Evolutionary conservation across 2,113 vertebrate genomes (phyloP), one percentile per base, ranked within the genome.

Genomic region (Oryzias celebensis): DNA sequence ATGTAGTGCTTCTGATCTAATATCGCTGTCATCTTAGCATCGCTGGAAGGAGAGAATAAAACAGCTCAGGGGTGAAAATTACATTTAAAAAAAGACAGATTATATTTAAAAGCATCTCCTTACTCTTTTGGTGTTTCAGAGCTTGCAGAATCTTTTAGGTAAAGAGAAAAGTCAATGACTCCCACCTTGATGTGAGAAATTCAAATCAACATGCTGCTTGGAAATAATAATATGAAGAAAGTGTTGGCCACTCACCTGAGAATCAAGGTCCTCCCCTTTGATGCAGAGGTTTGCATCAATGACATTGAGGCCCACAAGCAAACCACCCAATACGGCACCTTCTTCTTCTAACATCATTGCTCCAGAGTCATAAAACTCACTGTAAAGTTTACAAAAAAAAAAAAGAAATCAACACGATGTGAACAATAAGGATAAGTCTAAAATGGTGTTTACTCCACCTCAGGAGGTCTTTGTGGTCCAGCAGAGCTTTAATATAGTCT

Each of bases 1-100:
- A 98, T 95, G 31, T 99, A 99, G 87, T 99, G 96, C 85, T 99
- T 99, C 87, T 99, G 97, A 85, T 99, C 97, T 51, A 98, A 92
- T 69, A 98, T 95, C 80, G 93, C 94, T 2, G 95, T 97, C 84
- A 98, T 95, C 78, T 94, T 96, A 60, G 89, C 68, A 36, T 96
- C 93, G 74, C 97, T 93, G 48, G 23, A 52, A 47, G 16, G 50
- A 28, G 14, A 53, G 24, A 48, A 45, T 36, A 2, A 48, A 52
- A 17, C 17, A 41, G 16, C 4, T 13, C 18, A 36, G n/a, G 3
- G 7, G 2, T 47, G 18, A 17, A 52, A 23, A 2, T 14, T 15
- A 2, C 3, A 28, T 28, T 28, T 28, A 42, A 14, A 26, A 3
- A 7, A 67, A 31, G 16, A 24, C 12, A 20, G 7, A 7, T 7